Conservation (phyloP, 2,888 invertebrate genomes). For the Himalopsyche japonica region DNA sequence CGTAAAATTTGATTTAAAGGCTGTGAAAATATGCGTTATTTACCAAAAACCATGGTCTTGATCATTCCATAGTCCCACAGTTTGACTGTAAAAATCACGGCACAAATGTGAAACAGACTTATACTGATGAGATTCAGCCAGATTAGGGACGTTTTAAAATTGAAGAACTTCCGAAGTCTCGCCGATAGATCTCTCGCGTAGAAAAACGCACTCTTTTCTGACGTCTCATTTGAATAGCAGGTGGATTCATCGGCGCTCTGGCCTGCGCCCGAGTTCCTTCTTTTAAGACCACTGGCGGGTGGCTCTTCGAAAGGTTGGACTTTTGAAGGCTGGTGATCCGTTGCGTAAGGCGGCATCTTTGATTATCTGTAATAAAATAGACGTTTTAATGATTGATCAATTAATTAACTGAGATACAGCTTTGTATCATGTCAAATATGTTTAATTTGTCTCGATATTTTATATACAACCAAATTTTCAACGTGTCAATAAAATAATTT, state of each 20-base stretch:
- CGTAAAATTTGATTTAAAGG: no score
- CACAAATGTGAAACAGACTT: constrained; percentile 55
- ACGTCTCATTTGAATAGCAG: not conserved
- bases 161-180: not conserved
- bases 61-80: constrained; percentile 45
- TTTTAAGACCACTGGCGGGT: not conserved
- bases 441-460: no score
- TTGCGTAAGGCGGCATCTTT: not conserved
- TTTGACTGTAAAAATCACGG: constrained; percentile 45
- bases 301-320: not conserved
- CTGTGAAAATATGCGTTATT: constrained; percentile 47
- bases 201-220: not conserved
- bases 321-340: not conserved
- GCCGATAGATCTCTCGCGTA: not conserved
- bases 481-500: no score
- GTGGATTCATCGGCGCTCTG: not conserved
- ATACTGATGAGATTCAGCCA: constrained; percentile 67
- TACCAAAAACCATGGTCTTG: constrained; percentile 63
- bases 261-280: not conserved
- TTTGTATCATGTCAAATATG: no score
- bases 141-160: constrained; percentile 58
- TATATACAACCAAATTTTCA: no score
- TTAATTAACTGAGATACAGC: no score
- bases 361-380: not conserved
- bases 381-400: no score